Evolutionary conservation across 2,113 vertebrate species (phyloP).

Genomic region (Bujurquina vittata): DNA sequence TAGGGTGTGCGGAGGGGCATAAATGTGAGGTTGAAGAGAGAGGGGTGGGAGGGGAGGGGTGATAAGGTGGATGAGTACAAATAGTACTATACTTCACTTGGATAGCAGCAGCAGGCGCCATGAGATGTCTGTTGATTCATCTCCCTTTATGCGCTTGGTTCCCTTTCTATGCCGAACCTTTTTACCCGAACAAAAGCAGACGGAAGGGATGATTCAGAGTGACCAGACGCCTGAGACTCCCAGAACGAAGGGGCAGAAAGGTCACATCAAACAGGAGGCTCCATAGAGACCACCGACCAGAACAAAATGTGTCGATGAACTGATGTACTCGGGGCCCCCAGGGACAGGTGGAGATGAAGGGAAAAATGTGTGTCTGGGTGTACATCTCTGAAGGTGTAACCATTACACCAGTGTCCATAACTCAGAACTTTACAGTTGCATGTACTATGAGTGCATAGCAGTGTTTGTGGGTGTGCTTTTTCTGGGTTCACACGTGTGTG

Average conservation of each 20-base stretch:
- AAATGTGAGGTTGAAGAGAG: conserved; percentile 21
- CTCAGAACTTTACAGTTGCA: conserved; percentile 7
- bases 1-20: conserved; percentile 6
- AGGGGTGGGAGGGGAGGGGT: conserved; percentile 39
- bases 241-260: conserved; percentile 66
- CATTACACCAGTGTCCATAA: neutral
- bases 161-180: conserved; percentile 52
- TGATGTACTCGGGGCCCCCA: conserved; percentile 56
- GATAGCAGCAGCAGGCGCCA: conserved; percentile 53
- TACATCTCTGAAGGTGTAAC: conserved; percentile 13
- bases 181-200: conserved; percentile 72
- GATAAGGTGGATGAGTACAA: conserved; percentile 60
- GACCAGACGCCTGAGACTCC: conserved; percentile 72
- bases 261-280: conserved; percentile 76
- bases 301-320: conserved; percentile 70
- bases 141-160: conserved; percentile 54
- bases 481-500: neutral
- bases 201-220: conserved; percentile 69
- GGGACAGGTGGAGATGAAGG: conserved; percentile 46
- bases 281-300: conserved; percentile 68
- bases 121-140: conserved; percentile 70
- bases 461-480: conserved; percentile 17
- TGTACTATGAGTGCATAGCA: neutral
- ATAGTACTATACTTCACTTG: conserved; percentile 56
- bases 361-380: conserved; percentile 44